These are phyloP conservation scores for Metacarcinus magister DNA, from an alignment of 2,888 invertebrate species.

Conservation along the genomic window DNA sequence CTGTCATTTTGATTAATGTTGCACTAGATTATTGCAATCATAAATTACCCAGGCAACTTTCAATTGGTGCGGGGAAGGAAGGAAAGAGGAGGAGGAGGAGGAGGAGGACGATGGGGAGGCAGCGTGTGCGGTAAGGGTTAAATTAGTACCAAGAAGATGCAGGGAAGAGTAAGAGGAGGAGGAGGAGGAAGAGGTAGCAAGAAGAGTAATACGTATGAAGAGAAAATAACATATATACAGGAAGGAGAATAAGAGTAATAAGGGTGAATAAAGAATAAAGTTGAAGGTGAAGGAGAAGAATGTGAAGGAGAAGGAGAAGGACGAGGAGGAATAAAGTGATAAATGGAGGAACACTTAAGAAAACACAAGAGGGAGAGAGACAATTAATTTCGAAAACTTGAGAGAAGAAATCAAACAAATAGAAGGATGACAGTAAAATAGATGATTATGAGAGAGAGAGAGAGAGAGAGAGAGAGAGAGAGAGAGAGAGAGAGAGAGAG, in stretches of 20 bases:
- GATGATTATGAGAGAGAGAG: neutral
- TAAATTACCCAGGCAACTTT: conserved; percentile 81
- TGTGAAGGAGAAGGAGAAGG: conserved; percentile 37
- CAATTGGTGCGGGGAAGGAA: conserved; percentile 77
- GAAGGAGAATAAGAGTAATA: neutral
- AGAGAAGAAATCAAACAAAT: neutral
- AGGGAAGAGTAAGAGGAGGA: neutral
- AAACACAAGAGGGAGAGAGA: neutral
- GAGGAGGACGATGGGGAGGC: too few species aligned
- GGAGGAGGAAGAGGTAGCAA: neutral
- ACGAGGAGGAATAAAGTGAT: conserved; percentile 41
- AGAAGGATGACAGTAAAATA: neutral
- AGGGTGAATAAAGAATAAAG: neutral
- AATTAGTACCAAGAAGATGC: conserved; percentile 51
- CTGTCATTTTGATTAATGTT: conserved; percentile 82
- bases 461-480: neutral
- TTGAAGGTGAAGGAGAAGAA: neutral
- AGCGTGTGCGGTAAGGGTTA: conserved; percentile 61
- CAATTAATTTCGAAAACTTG: neutral
- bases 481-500: conserved; percentile 40
- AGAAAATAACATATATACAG: neutral
- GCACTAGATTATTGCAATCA: conserved; percentile 82
- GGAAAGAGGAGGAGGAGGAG: too few species aligned
- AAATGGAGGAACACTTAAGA: neutral
- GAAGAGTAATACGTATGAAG: neutral